These are phyloP conservation scores for Dinomys branickii DNA, from an alignment of 2,113 vertebrate species.

Conservation along the genomic window DNA sequence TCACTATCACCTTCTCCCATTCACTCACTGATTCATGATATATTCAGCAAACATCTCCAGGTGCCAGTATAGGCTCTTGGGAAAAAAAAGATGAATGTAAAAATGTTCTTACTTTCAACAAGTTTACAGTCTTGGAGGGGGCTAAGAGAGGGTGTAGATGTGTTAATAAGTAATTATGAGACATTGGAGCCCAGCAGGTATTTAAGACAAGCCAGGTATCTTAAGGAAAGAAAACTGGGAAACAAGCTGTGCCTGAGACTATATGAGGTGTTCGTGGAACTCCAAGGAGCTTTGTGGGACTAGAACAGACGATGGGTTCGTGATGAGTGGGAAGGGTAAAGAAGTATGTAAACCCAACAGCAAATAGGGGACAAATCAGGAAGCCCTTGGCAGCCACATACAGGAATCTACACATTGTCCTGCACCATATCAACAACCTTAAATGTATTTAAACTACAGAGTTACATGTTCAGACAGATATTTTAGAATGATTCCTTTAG, in stretches of 20 bases:
- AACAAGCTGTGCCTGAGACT: background rate
- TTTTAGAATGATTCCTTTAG: background rate
- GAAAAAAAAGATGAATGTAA: background rate
- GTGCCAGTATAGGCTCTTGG: background rate
- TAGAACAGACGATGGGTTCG: background rate
- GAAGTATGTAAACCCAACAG: background rate
- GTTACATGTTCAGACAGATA: background rate
- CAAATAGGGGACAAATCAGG: background rate
- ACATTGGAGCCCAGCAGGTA: background rate
- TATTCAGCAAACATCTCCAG: constrained; percentile 3
- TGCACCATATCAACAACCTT: background rate
- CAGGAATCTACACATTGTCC: background rate
- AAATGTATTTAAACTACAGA: background rate
- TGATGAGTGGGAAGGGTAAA: background rate
- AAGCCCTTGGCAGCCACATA: background rate
- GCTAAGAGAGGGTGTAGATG: background rate
- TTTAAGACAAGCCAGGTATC: background rate
- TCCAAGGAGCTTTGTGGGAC: background rate
- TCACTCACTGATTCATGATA: background rate
- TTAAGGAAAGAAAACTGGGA: background rate
- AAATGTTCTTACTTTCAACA: background rate
- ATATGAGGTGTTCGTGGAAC: background rate
- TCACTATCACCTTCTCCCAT: background rate
- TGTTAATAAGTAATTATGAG: background rate
- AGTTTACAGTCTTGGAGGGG: background rate